A percentile compares a stretch with the other conserved stretches of the same genome.
Conservation (phyloP, 2,113 vertebrate species). For the Oryzias woworae region DNA sequence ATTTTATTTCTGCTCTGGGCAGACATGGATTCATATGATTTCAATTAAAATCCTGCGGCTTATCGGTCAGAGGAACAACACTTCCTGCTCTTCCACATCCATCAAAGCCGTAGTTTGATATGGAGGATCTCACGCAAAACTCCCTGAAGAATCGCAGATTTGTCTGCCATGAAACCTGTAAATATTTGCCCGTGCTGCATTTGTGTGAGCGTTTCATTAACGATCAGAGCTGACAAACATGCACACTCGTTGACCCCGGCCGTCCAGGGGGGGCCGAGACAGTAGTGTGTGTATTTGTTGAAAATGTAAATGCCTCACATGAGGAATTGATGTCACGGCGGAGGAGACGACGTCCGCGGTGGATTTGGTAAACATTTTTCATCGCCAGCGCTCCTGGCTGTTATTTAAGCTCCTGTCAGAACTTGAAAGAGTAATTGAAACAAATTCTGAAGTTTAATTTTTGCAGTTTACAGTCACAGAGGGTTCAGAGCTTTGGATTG, state of each 20-base stretch:
- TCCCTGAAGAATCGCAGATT: slow-evolving; percentile 66
- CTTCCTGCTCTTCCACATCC: slow-evolving; percentile 63
- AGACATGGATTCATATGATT: slow-evolving; percentile 80
- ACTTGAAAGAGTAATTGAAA: slow-evolving; percentile 77
- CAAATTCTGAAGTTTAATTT: slow-evolving; percentile 75
- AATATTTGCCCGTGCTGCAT: slow-evolving; percentile 78
- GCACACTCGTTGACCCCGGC: slow-evolving; percentile 65
- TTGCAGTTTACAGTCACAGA: slow-evolving; percentile 76
- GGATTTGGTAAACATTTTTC: slow-evolving; percentile 63
- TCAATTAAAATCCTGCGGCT: slow-evolving; percentile 77
- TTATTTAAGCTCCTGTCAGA: slow-evolving; percentile 70
- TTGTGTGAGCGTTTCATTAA: slow-evolving; percentile 76
- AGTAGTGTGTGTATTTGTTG: slow-evolving; percentile 67
- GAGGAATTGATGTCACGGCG: slow-evolving; percentile 68
- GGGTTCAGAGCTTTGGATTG: slow-evolving; percentile 76
- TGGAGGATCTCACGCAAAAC: slow-evolving; percentile 42
- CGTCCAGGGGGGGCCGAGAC: slow-evolving; percentile 56
- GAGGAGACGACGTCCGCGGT: slow-evolving; percentile 59
- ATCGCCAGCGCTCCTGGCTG: slow-evolving; percentile 60
- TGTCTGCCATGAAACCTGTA: slow-evolving; percentile 74
- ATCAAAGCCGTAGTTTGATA: slow-evolving; percentile 59
- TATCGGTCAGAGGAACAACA: slow-evolving; percentile 73
- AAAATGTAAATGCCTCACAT: slow-evolving; percentile 68
- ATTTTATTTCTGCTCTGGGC: slow-evolving; percentile 61
- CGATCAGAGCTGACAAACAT: slow-evolving; percentile 75